Evolutionary conservation across 2,797 vertebrate genomes (phyloP), one percentile per base, ranked within the genome.

Genomic region (Sciurus carolinensis): DNA sequence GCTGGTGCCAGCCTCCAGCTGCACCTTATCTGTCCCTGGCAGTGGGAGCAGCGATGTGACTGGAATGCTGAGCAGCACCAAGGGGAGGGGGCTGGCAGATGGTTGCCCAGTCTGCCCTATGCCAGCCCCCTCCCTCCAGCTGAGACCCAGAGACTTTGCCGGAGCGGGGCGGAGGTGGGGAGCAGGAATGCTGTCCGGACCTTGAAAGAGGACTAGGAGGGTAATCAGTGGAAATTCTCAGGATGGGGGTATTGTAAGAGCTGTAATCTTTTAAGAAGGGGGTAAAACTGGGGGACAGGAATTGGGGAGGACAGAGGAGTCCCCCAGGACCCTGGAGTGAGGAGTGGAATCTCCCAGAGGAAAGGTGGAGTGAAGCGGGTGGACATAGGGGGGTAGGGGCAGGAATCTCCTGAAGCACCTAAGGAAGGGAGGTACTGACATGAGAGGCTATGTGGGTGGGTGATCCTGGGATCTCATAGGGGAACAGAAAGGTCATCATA

Each of bases 1-100:
- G 97, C 97, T 97, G 97, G 94, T 97, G 96, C 90, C 95, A 87
- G 95, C 79, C 97, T 97, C 95, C 95, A 96, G 97, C 97, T 97
- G 95, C 96, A 80, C 94, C 91, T 98, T 95, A 91, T 97, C 97
- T 86, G 95, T 97, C 88, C 97, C 98, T 67, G 67, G 98, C 98
- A 97, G 92, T 92, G 97, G 95, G 96, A 98, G 89, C 90, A 50
- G 73, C 85, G 66, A 83, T 96, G 97, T 97, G 97, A 95, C 93
- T 94, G n/a, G 97, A 97, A 97, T 98, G 90, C 91, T 97, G 97
- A 97, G 42, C 77, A 94, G 97, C 79, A 22, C 66, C 17, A 7
- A 80, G 36, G 69, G 93, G 95, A 91, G 85, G 96, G 97, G 96
- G 95, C 90, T 86, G 95, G 97, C 96, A 97, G 89, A 98, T 87